Base-by-base conservation (phyloP, 1,140 invertebrate species). In the Sycophaga agraensis region DNA sequence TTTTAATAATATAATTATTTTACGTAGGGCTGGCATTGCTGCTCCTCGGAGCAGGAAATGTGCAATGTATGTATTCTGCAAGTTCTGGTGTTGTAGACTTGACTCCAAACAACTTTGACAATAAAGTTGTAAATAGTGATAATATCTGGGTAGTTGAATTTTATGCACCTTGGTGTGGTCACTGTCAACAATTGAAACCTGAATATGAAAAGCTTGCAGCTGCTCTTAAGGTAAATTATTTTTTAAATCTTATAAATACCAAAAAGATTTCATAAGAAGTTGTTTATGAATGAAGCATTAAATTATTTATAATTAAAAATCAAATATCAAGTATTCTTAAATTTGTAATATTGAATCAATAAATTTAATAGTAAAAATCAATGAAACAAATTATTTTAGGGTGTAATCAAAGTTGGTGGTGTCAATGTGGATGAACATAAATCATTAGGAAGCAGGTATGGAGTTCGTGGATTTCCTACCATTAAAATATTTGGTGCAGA, bases 61-160 rank as follows among this genome's bases (percentile, higher is more conserved):
- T 84, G 2, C 79, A 81, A 60, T 92, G 86, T 35, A 78, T 97
- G 59, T 98, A 97, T 73, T 84, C 88, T 11, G 84, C 89, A 1
- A 84, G 83, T 22, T 92, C 92, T 60, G 91, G 91, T 76, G 96
- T 99, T 6, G 83, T 99, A 8, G 91, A 97, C 67, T 82, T 99
- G 21, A 97, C 89, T n/a, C 86, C 90, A 6, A 82, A 82, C 22
- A 98, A 97, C 83, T 99, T 99, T 78, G 88, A 99, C 65, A 86
- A 82, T 66, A 80, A 90, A 70, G 96, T 99, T 8, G 82, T 89
- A 51, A 86, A 93, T 65, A 88, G 91, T 66, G 91, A 96, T 82
- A 86, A 89, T 69, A 79, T 97, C 43, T 97, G 94, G 94, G 81
- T 97, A 46, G 90, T 97, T n/a, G 93, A 96, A 74, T 97, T 96